Evolutionary conservation across 1,140 invertebrate species (phyloP), one percentile per base, ranked within the genome.

Genomic region (Drosophila arizonae): DNA sequence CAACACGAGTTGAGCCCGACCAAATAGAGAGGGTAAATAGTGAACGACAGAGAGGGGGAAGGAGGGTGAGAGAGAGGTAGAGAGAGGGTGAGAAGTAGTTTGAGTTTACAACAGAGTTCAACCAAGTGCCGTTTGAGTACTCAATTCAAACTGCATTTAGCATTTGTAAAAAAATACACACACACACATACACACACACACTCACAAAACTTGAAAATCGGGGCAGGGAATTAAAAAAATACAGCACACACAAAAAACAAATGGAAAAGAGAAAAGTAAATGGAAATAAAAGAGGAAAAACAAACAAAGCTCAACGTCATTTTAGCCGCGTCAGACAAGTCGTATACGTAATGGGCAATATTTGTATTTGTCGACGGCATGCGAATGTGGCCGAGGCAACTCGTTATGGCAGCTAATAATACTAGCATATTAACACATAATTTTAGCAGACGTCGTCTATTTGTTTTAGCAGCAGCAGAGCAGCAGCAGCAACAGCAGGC

Each of bases 371-470:
- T 56, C 52, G 71, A 48, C 54, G 24, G 63, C 50, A 4, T 28
- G 56, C 66, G 46, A 60, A 30, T 43, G 43, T 43, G 24, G 45
- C 50, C 46, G 41, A 45, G 61, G 46, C 70, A 68, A 81, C 80
- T 62, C 72, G 64, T 80, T 85, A 74, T 74, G 77, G 68, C 84
- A 82, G 84, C 82, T 86, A 86, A 86, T 86, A 86, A 86, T 86
- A 86, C 82, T 76, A 86, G 82, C 76, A 86, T 86, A 86, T 86
- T 86, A 86, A 86, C 82, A 86, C 82, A 86, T 86, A 86, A 86
- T 86, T 86, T 65, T 84, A 76, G 54, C 76, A 79, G 82, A 80
- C 82, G 52, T 74, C 56, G 46, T 74, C 77, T 75, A 69, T 85
- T 73, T 87, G 79, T 76, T 79, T 81, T 76, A 72, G 77, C 77